A percentile compares a stretch with the other conserved stretches of the same genome.
These are phyloP conservation scores for Microctonus aethiopoides DNA, from an alignment of 2,888 invertebrate species.

Conservation along the genomic window DNA sequence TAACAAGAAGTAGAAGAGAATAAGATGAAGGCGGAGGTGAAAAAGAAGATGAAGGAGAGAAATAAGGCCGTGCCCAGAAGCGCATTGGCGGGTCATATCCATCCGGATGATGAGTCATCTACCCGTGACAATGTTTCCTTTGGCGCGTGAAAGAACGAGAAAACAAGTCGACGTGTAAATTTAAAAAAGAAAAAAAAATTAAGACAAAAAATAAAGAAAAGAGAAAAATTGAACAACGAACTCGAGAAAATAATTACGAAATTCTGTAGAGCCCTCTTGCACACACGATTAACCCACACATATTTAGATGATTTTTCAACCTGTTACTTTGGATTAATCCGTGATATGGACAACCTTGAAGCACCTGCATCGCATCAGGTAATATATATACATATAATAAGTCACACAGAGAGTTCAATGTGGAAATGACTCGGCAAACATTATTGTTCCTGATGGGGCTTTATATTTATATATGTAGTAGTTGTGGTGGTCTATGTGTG, in stretches of 20 bases:
- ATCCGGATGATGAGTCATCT: constrained; percentile 24
- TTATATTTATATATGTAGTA: background rate
- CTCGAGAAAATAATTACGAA: background rate
- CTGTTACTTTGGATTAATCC: constrained; percentile 2
- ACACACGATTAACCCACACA: background rate
- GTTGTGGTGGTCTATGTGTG: background rate
- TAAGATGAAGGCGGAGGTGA: background rate
- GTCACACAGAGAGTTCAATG: background rate
- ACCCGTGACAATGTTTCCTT: constrained; percentile 19
- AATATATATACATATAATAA: background rate
- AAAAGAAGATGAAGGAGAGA: background rate
- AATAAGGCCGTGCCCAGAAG: background rate
- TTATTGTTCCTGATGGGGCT: constrained; percentile 14
- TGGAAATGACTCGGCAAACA: constrained; percentile 22
- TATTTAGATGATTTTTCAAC: background rate
- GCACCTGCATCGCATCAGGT: constrained; percentile 14
- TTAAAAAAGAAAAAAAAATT: background rate
- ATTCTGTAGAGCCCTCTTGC: too few species aligned
- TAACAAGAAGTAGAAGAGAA: background rate
- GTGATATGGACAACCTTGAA: background rate
- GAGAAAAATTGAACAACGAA: background rate
- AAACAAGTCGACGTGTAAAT: background rate
- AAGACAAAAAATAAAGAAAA: background rate
- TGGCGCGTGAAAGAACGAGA: background rate
- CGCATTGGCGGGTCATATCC: background rate